Base-by-base conservation (phyloP, 2,797 vertebrate genomes). In the Myotis daubentonii region DNA sequence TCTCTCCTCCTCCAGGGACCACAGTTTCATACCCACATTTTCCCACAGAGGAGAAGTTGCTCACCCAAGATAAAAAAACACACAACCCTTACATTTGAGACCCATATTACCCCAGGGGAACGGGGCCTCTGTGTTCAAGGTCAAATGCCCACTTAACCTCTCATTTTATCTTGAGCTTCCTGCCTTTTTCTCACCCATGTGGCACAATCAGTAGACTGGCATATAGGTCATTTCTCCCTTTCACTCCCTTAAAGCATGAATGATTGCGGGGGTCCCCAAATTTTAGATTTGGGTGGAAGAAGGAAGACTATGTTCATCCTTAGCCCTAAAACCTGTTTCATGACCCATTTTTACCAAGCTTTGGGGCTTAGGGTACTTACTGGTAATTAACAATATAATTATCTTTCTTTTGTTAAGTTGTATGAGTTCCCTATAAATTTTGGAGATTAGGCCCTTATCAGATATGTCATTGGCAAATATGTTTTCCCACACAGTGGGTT, bases 271-370 rank as follows among this genome's bases (percentile, higher is more conserved):
- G 25, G 8, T 28, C 23, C 62, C 28, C 47, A 76, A 28, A 11
- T 36, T 94, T 90, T 75, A 93, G 65, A 91, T 33, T 78, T 80
- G 36, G 20, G 92, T 76, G 19, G 41, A 81, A 60, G 15, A 30
- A 84, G 36, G 3, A 78, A 89, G 30, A 85, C 17, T 28, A 2
- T 82, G 22, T 49, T 91, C 25, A 87, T 25, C 23, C 12, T 85
- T 75, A 19, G 6, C 83, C 62, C 28, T 68, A 70, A 82, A 28
- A 22, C n/a, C 25, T n/a, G 5, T 89, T 87, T 15, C 30, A 41
- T 1, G 75, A 76, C 51, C 13, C 28, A 19, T 65, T 78, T 96
- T 89, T 68, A 87, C 13, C 47, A 80, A 92, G 41, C 5, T 44
- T 76, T 75, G 62, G 53, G 65, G 20, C 17, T 72, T 85, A 85